These are phyloP conservation scores for Propithecus coquereli DNA, from an alignment of 2,113 vertebrate species.

Conservation along the genomic window DNA sequence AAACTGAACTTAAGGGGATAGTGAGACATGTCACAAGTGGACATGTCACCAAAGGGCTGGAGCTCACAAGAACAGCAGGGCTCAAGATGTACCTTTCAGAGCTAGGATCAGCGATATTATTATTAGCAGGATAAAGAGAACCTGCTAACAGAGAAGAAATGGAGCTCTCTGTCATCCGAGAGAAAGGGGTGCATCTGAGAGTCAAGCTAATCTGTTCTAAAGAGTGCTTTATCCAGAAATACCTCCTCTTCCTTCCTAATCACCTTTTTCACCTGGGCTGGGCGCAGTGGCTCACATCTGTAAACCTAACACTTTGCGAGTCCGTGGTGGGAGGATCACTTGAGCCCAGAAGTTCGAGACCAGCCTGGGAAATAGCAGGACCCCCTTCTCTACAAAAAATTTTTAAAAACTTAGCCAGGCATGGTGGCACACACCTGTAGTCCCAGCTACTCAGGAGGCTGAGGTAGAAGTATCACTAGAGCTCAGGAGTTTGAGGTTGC, in stretches of 20 bases:
- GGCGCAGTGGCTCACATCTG: too few relatives aligned
- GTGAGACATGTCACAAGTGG: background rate
- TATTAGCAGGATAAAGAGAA: background rate
- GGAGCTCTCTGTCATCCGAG: background rate
- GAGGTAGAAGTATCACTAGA: too few relatives aligned
- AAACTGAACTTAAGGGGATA: background rate
- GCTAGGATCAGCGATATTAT: background rate
- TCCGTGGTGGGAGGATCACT: too few relatives aligned
- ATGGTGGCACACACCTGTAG: too few relatives aligned
- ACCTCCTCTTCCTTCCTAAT: background rate
- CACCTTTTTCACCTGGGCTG: background rate
- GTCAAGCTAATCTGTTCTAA: background rate
- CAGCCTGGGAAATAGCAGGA: too few relatives aligned
- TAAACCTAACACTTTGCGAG: too few relatives aligned
- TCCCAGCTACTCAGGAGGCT: too few relatives aligned
- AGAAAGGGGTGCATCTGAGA: background rate
- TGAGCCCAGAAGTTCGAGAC: too few relatives aligned
- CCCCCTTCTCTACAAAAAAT: too few relatives aligned
- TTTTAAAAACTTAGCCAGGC: too few relatives aligned
- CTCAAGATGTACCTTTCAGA: background rate
- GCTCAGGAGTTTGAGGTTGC: too few relatives aligned
- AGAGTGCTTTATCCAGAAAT: background rate
- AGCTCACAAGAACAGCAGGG: background rate
- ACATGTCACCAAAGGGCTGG: background rate
- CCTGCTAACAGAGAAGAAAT: background rate